Evolutionary conservation across 2,888 invertebrate genomes (phyloP), one percentile per base, ranked within the genome.

Genomic region (Malthinus flaveolus): DNA sequence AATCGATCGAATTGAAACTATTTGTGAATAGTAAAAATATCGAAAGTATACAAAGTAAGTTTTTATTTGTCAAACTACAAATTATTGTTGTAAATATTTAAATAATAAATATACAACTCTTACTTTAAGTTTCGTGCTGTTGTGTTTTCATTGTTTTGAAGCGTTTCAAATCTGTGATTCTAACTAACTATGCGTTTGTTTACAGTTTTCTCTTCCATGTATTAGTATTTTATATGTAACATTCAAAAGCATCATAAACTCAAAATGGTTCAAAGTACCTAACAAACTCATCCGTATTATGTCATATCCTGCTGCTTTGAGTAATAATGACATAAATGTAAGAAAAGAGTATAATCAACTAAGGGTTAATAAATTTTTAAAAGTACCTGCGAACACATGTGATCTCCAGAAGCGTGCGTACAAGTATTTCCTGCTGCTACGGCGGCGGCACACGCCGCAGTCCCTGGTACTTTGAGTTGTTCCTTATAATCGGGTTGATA

Each of bases 401-500:
- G 83, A 56, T 82, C 82, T 32, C 80, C 77, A 60, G 79, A 75
- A 63, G 85, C 85, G 70, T 87, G 86, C 31, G 82, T 82, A 62
- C 84, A 82, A 39, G 81, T 73, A 65, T 80, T 82, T 46, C 83
- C 83, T 35, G 81, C 76, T 9, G 81, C 79, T 31, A 76, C 76
- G 7, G 83, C 80, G 39, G 85, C 84, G 31, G 85, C 82, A 75
- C 89, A 89, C 2, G 86, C 87, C 0, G 87, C 87, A 0, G 88
- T 86, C 6, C 88, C 88, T 3, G 89, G 89, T 33, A 88, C 88
- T 82, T 93, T 93, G 49, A 93, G 80, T 75, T 93, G 93, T 71
- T 93, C 93, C 74, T 94, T 94, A 78, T 93, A 94, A 76, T 93
- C 93, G 8, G 94, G 94, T 73, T 94, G 94, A 76, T 94, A 94